phyloP scores from a whole-genome alignment of 64 coral and sea anemone genomes.

The Dendronephthya gigantea region DNA sequence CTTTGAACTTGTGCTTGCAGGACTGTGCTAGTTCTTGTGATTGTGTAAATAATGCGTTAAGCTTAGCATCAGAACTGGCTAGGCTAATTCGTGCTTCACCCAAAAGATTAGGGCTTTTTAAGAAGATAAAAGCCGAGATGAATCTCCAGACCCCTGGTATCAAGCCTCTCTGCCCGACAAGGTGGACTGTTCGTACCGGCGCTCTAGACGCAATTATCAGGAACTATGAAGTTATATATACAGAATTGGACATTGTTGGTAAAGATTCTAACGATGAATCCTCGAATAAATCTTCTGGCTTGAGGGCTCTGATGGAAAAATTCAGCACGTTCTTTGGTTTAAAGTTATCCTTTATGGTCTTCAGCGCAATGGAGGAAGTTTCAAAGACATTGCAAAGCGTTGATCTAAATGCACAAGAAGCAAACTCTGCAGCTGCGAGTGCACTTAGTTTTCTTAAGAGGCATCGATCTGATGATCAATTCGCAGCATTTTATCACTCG shows the following conservation, averaged over 20 bases:
- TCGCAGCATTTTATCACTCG: background rate
- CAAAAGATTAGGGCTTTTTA: background rate
- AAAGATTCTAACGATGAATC: background rate
- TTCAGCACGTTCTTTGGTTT: background rate
- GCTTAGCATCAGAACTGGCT: background rate
- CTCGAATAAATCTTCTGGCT: background rate
- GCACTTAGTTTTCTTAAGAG: background rate
- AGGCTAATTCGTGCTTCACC: background rate
- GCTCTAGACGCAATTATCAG: background rate
- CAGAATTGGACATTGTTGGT: background rate
- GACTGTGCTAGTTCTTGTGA: background rate
- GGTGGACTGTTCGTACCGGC: background rate
- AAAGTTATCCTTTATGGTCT: background rate
- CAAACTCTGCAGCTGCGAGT: background rate
- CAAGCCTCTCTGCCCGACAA: background rate
- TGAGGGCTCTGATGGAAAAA: background rate
- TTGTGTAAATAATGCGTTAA: background rate
- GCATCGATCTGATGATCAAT: background rate
- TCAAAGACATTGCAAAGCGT: background rate
- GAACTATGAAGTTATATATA: background rate
- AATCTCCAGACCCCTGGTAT: background rate
- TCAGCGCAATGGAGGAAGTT: background rate
- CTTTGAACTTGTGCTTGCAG: background rate
- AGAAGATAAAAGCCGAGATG: background rate
- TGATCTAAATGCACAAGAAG: background rate